phyloP scores from a whole-genome alignment of 2,797 vertebrate species.

The Hyperoplus lanceolatus region DNA sequence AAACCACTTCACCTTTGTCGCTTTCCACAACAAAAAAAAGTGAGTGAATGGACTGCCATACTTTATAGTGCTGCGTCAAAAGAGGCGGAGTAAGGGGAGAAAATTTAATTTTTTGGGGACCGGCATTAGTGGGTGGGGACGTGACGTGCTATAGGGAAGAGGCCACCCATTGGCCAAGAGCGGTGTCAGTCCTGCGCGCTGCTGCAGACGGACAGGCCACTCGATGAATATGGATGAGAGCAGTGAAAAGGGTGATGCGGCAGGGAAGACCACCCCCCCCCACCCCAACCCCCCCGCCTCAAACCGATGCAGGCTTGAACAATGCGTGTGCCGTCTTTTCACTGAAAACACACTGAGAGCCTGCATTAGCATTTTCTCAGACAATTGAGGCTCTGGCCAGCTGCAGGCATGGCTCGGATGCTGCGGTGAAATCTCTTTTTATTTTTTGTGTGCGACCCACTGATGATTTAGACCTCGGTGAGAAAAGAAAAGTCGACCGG shows the following conservation, averaged over 20 bases:
- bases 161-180: slow-evolving; percentile 80
- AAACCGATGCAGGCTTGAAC: slow-evolving; percentile 87
- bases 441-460: slow-evolving; percentile 63
- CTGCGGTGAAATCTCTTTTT: slow-evolving; percentile 85
- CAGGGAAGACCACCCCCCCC: slow-evolving; percentile 85
- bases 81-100: slow-evolving; percentile 82
- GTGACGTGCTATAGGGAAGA: slow-evolving; percentile 72
- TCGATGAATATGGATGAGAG: slow-evolving; percentile 92
- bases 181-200: slow-evolving; percentile 83
- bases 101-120: slow-evolving; percentile 82
- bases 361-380: slow-evolving; percentile 87
- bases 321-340: slow-evolving; percentile 87
- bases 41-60: slow-evolving; percentile 84
- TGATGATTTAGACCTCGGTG: slow-evolving; percentile 85
- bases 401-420: slow-evolving; percentile 88
- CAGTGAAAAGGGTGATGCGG: slow-evolving; percentile 89
- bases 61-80: slow-evolving; percentile 91
- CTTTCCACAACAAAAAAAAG: slow-evolving; percentile 74
- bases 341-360: slow-evolving; percentile 87
- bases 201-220: slow-evolving; percentile 89
- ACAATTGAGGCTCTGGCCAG: slow-evolving; percentile 86
- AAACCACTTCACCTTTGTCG: slow-evolving; percentile 79
- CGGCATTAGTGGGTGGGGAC: slow-evolving; percentile 74
- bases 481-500: slow-evolving; percentile 85
- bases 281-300: slow-evolving; percentile 83